A percentile compares a stretch with the other conserved stretches of the same genome.
Evolutionary conservation across 2,113 vertebrate species (phyloP).

Genomic region (Hydropotes inermis): DNA sequence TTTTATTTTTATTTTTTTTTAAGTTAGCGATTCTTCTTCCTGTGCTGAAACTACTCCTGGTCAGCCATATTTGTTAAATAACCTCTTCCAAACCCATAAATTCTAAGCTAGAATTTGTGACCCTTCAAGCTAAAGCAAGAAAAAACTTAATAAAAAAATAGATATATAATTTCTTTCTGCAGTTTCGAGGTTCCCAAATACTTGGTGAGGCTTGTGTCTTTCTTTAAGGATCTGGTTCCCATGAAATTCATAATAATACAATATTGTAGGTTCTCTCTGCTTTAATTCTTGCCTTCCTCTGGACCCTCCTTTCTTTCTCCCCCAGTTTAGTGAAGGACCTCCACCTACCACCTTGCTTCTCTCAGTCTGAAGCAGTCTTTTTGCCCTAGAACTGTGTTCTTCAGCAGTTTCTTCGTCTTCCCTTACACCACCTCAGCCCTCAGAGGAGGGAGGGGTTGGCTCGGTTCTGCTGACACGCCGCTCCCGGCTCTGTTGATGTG

Average conservation of each 20-base stretch:
- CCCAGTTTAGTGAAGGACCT: not conserved
- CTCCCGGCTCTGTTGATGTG: slow-evolving; percentile 25
- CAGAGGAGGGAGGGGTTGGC: not conserved
- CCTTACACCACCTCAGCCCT: not conserved
- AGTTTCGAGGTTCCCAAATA: not conserved
- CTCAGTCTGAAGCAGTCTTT: not conserved
- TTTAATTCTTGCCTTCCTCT: not conserved
- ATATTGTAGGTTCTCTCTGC: not conserved
- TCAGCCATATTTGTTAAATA: slow-evolving; percentile 40
- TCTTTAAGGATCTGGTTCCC: not conserved
- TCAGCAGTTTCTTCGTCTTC: not conserved
- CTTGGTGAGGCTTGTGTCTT: not conserved
- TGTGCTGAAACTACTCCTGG: not conserved
- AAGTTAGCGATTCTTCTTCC: slow-evolving; percentile 7
- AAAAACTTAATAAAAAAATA: not conserved
- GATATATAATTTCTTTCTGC: not conserved
- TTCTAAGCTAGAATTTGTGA: slow-evolving; percentile 9
- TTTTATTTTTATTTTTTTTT: not conserved
- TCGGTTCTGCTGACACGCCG: slow-evolving; percentile 38
- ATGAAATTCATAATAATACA: not conserved
- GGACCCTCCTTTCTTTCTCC: not conserved
- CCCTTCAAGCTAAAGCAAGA: not conserved
- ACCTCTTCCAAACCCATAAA: not conserved
- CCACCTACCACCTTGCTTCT: not conserved
- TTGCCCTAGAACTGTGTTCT: not conserved